Evolutionary conservation across 2,797 vertebrate genomes (phyloP).

Genomic region (Aulostomus chinensis): DNA sequence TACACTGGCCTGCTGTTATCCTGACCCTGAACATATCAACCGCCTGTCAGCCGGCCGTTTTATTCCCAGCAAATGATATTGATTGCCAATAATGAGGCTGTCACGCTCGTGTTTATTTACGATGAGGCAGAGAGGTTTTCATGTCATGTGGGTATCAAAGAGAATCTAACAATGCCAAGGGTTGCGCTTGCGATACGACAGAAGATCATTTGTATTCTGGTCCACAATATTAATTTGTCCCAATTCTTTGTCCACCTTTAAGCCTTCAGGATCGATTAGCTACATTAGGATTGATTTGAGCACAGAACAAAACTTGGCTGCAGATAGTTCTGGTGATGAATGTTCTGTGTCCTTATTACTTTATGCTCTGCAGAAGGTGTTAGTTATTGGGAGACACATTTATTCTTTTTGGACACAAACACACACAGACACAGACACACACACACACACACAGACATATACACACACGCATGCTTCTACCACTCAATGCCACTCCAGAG

Average conservation of each 20-base stretch:
- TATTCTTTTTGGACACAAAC: conserved; percentile 6
- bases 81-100: conserved; percentile 62
- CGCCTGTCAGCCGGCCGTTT: conserved; percentile 16
- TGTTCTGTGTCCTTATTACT: conserved; percentile 12
- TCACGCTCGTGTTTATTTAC: conserved; percentile 47
- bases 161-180: conserved; percentile 5
- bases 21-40: conserved; percentile 27
- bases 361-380: conserved; percentile 23
- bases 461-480: conserved; percentile 1
- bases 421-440: neutral
- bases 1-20: conserved; percentile 26
- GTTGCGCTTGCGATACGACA: neutral
- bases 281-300: conserved; percentile 30
- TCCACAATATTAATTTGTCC: conserved; percentile 25
- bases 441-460: conserved; percentile 3
- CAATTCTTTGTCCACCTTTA: conserved; percentile 13
- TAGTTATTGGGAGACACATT: conserved; percentile 27
- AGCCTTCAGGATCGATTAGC: conserved; percentile 36
- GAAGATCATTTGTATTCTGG: conserved; percentile 30
- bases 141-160: conserved; percentile 31
- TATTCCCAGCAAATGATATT: conserved; percentile 50
- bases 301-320: conserved; percentile 11
- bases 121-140: conserved; percentile 36
- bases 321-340: conserved; percentile 30
- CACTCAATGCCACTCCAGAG: conserved; percentile 1